phyloP scores from a whole-genome alignment of 2,113 vertebrate genomes.

The Neolamprologus falcicula region DNA sequence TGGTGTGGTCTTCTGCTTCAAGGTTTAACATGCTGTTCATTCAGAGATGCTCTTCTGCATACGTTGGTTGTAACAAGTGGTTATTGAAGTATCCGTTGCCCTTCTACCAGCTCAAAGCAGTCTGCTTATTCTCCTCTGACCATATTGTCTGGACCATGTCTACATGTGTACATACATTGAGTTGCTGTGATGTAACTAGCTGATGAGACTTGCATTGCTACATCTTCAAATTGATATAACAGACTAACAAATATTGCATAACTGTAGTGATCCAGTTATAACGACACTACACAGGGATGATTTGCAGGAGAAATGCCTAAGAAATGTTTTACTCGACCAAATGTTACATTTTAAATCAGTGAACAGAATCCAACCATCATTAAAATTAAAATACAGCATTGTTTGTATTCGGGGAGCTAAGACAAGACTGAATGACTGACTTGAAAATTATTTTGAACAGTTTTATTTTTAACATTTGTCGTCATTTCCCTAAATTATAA shows the following conservation, averaged over 20 bases:
- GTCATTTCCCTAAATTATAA: neutral
- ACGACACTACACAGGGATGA: neutral
- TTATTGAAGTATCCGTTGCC: neutral
- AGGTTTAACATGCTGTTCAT: rapidly evolving
- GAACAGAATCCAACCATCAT: neutral
- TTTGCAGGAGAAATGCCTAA: neutral
- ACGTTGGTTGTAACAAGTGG: neutral
- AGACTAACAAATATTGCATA: neutral
- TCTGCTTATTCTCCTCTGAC: neutral
- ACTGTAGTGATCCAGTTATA: neutral
- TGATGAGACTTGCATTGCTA: neutral
- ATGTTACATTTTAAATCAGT: neutral
- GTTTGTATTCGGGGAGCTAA: neutral
- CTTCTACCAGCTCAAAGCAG: neutral
- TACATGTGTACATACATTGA: neutral
- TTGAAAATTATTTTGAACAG: neutral
- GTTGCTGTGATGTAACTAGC: neutral
- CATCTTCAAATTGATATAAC: neutral
- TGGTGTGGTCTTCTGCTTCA: neutral
- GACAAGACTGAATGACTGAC: neutral
- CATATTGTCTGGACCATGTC: neutral
- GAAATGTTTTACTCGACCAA: neutral
- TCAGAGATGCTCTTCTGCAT: neutral
- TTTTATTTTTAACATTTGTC: neutral
- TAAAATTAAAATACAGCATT: neutral